Evolutionary conservation across 2,888 invertebrate genomes (phyloP), one percentile per base, ranked within the genome.

Genomic region (Sarcophaga subvicina): DNA sequence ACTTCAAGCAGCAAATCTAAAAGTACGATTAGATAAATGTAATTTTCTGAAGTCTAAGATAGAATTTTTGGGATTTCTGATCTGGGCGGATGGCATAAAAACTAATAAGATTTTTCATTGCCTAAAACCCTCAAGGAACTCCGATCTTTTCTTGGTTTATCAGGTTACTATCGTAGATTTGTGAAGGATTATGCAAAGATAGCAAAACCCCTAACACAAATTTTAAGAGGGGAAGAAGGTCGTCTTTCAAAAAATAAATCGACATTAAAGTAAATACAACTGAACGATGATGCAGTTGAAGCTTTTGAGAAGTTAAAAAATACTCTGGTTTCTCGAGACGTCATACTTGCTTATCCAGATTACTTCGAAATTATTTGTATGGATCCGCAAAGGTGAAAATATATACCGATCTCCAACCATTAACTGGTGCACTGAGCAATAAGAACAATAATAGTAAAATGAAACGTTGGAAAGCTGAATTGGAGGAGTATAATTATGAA

Each of bases 81-180:
- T 47, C 11, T 47, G 2, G 6, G 47, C 47, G 3, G 47, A 47
- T 10, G 47, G 47, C 6, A 47, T 47, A 10, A 47, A 2, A 47
- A 47, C 47, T 10, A 47, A 47, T 47, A n/a, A n/a, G 47, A 14
- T 12, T 12, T 70, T 45, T 47, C 70, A 10, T n/a, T 8, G 1
- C 70, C 70, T 27, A 70, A 11, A 80, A 88, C 86, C 2, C 20
- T 88, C 1, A 84, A 81, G 59, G 86, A 86, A 4, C 11, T 47
- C 6, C 63, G 88, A 79, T 80, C 83, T 2, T 84, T 87, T 49
- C 63, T 83, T 14, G 88, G 86, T 12, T 12, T 88, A 17, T 86
- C 88, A 76, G 86, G 83, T 4, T 78, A 45, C 60, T 78, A 78
- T 25, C 67, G 60, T 83, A 78, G 22, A 22, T 22, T 22, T 22